These are phyloP conservation scores for Bovichtus variegatus DNA, from an alignment of 2,797 vertebrate species.

Conservation along the genomic window DNA sequence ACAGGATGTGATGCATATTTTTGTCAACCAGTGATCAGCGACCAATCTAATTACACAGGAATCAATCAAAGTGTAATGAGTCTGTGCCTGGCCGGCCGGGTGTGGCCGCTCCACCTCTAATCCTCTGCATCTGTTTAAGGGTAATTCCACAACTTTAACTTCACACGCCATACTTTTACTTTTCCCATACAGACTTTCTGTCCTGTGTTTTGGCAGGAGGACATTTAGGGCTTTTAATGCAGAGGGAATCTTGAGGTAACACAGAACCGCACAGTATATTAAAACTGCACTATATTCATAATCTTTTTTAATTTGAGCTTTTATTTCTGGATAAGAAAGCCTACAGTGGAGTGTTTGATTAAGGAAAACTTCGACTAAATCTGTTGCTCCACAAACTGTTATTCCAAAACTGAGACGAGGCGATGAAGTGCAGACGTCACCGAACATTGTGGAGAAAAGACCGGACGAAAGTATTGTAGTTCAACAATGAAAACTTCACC, in stretches of 20 bases:
- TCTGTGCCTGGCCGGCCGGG: slow-evolving; percentile 68
- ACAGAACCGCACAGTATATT: neutral
- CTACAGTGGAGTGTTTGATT: too few relatives aligned
- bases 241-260: neutral
- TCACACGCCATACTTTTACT: slow-evolving; percentile 60
- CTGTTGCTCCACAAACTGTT: too few relatives aligned
- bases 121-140: slow-evolving; percentile 67
- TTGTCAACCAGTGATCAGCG: slow-evolving; percentile 72
- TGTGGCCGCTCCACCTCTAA: slow-evolving; percentile 68
- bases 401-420: too few relatives aligned
- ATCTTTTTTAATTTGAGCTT: slow-evolving; percentile 14
- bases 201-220: slow-evolving; percentile 24
- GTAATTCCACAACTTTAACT: slow-evolving; percentile 64
- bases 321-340: slow-evolving; percentile 44
- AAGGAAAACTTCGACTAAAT: too few relatives aligned
- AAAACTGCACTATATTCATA: neutral
- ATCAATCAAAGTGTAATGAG: slow-evolving; percentile 81
- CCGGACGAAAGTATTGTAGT: too few relatives aligned
- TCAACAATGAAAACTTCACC: too few relatives aligned
- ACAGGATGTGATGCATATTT: slow-evolving; percentile 72
- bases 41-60: slow-evolving; percentile 79
- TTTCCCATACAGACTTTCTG: slow-evolving; percentile 38
- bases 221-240: slow-evolving; percentile 38
- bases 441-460: too few relatives aligned
- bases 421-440: too few relatives aligned